Base-by-base conservation (phyloP, 2,797 vertebrate species). In the Rhinella marina region DNA sequence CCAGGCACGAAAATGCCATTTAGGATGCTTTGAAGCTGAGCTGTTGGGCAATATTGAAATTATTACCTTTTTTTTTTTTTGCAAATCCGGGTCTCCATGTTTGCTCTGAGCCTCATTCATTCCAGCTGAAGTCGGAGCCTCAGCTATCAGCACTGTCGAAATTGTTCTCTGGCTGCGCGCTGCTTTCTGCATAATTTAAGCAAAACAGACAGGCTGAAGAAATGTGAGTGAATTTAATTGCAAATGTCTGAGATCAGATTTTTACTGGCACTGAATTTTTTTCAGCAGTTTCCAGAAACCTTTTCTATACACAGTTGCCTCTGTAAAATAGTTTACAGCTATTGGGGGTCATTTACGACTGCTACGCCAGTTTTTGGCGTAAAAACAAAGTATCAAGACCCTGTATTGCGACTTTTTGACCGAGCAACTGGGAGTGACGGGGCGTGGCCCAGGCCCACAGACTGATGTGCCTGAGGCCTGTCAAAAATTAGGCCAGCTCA, bases 151-250 rank as follows among this genome's bases (percentile, higher is more conserved):
- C 61, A 27, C 29, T n/a, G 82, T 64, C 82, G 70, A 79, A 89
- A 86, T 72, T 64, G 61, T 89, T 81, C 62, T 11, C 85, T 86
- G 21, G 27, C 52, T 79, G 73, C 78, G 62, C 62, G 61, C 84
- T 78, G 88, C 72, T 82, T 82, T 89, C 72, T 89, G 88, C 80
- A 89, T 89, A 86, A 86, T 89, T 89, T 89, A 89, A 84, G 88
- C 88, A 86, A 83, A 89, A 84, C 72, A 82, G 80, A 86, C 81
- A 83, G 73, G 75, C 80, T 86, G 80, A 78, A 86, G 87, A 86
- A 89, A 86, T 83, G 84, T 50, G 78, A 89, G 79, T 52, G 88
- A 86, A 78, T 82, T 72, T 89, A 89, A 89, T 86, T 89, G 88
- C 88, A 89, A 86, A 89, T 82, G 75, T 86, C 88, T 86, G 80